Base-by-base conservation (phyloP, 1,140 invertebrate species). In the Andrena cerasifolii region DNA sequence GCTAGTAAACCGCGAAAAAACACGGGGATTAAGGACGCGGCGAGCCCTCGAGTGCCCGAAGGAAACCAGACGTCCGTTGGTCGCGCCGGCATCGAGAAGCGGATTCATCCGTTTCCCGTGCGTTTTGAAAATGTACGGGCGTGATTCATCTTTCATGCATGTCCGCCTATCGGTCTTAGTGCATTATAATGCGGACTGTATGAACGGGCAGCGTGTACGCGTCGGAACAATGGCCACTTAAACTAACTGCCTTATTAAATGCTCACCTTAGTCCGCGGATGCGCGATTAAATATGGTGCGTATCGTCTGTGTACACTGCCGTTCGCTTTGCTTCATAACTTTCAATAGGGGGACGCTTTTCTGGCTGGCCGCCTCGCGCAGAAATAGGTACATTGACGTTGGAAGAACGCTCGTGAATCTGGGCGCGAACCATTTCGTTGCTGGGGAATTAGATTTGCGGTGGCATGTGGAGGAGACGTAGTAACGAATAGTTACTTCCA, bases 171-270 rank as follows among this genome's bases (percentile, higher is more conserved):
- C 78, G 82, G 78, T 67, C 74, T 71, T 47, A 33, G 43, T 53
- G 67, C 82, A 79, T 84, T 79, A 79, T 73, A 77, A 84, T 79
- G 67, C 78, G 68, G 51, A 61, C 61, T 36, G 83, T 36, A 84
- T 56, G 72, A 83, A 53, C 78, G 79, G 72, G 58, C 66, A 65
- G 70, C 24, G 63, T 67, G 21, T 51, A 74, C 68, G 79, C 59
- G 61, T 82, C 77, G 82, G 62, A 83, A 88, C 82, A 88, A 88
- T 87, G 63, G 78, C 68, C 70, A 86, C 84, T 87, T 76, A 85
- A 82, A 63, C 71, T 79, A 85, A 85, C 71, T 58, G 43, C 49
- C 67, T 70, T 71, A 73, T 84, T 84, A 77, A 80, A 84, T 74
- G 67, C 62, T 72, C 82, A 59, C 67, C 67, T 71, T 63, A 65